Conservation (phyloP, 1,140 invertebrate species). For the Lamellibrachia luymesi region DNA sequence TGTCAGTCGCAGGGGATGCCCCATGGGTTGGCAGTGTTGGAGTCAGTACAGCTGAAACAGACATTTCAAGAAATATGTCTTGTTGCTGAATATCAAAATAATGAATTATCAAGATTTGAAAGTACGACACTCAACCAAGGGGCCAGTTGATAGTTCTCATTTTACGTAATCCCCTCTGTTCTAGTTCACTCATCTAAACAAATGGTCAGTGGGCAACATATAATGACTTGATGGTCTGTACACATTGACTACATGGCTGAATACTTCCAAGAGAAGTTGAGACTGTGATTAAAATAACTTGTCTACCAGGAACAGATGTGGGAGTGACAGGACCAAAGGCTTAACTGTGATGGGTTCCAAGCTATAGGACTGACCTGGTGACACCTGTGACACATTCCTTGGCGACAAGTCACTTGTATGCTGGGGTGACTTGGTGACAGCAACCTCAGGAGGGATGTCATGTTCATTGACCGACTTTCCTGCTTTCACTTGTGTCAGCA, state of each 20-base stretch:
- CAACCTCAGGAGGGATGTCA: constrained; percentile 26
- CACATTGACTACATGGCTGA: not conserved
- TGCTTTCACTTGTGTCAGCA: constrained; percentile 19
- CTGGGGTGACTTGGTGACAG: constrained; percentile 4
- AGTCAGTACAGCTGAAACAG: not conserved
- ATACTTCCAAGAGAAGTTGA: not conserved
- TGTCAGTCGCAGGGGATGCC: too few species aligned
- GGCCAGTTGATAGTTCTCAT: not conserved
- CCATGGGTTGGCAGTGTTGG: not conserved
- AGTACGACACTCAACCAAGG: not conserved
- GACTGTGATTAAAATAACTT: not conserved
- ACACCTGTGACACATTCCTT: not conserved
- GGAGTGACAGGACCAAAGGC: not conserved
- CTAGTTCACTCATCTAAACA: not conserved
- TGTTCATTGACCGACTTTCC: constrained; percentile 16
- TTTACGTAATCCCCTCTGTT: not conserved
- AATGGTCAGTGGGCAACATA: not conserved
- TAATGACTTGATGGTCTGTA: not conserved
- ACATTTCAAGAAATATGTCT: not conserved
- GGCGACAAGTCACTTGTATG: not conserved
- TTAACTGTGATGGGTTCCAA: not conserved
- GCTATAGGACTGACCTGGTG: not conserved
- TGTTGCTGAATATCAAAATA: not conserved
- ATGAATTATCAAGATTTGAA: too few species aligned
- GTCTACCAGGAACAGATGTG: not conserved